These are phyloP conservation scores for Pterocles gutturalis DNA, from an alignment of 2,113 vertebrate genomes.

Conservation along the genomic window DNA sequence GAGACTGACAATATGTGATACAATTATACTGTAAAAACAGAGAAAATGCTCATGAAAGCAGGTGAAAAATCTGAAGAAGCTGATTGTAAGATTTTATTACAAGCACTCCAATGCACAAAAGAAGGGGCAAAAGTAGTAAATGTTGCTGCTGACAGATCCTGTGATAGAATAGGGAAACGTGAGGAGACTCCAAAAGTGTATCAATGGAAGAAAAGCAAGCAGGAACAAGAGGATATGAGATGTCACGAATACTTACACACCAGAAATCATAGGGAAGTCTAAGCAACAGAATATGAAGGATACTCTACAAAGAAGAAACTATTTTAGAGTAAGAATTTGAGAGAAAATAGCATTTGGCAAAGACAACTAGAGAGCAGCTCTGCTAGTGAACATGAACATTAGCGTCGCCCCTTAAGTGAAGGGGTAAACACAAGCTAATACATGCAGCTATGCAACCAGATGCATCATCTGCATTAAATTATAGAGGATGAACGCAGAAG, in stretches of 20 bases:
- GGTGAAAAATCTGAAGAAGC: not conserved
- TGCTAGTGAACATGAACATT: not conserved
- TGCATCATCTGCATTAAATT: not conserved
- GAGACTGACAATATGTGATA: not conserved
- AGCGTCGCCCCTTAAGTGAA: not conserved
- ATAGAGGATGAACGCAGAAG: not conserved
- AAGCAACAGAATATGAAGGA: not conserved
- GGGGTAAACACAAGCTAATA: not conserved
- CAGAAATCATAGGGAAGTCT: not conserved
- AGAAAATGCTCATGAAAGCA: not conserved
- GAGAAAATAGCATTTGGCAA: not conserved
- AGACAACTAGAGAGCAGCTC: not conserved
- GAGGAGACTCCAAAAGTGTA: not conserved
- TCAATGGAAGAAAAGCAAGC: not conserved
- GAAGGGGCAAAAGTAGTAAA: not conserved
- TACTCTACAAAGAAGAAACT: not conserved
- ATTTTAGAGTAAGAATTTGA: not conserved
- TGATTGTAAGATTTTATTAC: not conserved
- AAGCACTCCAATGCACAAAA: not conserved
- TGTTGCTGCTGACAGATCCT: not conserved
- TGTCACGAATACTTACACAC: not conserved
- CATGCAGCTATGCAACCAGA: not conserved
- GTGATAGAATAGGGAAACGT: not conserved
- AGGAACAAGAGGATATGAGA: not conserved
- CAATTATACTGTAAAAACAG: not conserved